phyloP scores from a whole-genome alignment of 2,888 invertebrate species.

The Epiblema foenella region DNA sequence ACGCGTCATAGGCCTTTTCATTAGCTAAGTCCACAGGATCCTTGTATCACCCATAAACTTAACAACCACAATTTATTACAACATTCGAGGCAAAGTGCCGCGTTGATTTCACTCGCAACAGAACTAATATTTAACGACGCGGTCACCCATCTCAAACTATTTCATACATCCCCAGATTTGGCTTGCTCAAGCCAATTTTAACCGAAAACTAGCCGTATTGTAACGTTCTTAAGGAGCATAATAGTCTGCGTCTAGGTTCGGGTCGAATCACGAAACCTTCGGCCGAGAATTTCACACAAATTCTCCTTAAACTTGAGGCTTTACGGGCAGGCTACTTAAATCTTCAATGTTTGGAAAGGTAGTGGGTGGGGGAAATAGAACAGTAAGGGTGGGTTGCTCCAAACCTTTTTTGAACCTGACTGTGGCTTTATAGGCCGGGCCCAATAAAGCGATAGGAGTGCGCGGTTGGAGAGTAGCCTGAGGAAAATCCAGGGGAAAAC shows the following conservation, averaged over 20 bases:
- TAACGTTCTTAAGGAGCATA: not conserved
- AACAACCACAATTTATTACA: not conserved
- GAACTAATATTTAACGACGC: constrained; percentile 29
- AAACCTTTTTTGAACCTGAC: too few relatives aligned
- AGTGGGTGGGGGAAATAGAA: too few relatives aligned
- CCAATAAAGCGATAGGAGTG: too few relatives aligned
- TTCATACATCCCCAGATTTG: constrained; percentile 18
- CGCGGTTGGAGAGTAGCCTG: too few relatives aligned
- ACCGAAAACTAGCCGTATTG: not conserved
- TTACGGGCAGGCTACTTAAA: too few relatives aligned
- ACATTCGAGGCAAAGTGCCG: not conserved
- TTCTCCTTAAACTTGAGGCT: not conserved
- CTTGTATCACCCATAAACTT: not conserved
- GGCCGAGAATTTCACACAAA: constrained; percentile 9
- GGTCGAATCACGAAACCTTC: not conserved
- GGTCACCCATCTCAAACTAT: constrained; percentile 30
- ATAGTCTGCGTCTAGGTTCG: too few relatives aligned
- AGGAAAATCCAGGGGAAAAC: too few relatives aligned
- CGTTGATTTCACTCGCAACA: constrained; percentile 3
- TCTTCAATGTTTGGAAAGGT: too few relatives aligned
- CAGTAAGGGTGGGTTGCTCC: too few relatives aligned
- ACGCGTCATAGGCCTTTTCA: too few relatives aligned
- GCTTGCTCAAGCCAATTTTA: not conserved
- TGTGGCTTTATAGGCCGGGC: too few relatives aligned
- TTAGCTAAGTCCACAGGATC: too few relatives aligned